phyloP scores from a whole-genome alignment of 2,888 invertebrate genomes.

The Pseudococcus viburni region DNA sequence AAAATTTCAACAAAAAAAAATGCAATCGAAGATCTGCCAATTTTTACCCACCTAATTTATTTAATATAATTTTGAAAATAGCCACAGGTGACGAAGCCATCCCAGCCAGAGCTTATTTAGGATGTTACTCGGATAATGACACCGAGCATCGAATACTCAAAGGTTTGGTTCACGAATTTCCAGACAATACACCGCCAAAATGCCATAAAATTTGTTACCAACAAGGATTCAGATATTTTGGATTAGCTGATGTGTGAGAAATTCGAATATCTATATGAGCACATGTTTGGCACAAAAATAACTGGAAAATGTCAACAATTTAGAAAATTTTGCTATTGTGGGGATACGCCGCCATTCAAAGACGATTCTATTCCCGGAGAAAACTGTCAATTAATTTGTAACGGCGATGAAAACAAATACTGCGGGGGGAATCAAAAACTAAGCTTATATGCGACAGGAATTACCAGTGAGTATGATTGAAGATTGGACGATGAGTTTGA shows the following conservation, averaged over 20 bases:
- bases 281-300: not conserved
- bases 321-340: constrained; percentile 66
- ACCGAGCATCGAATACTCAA: constrained; percentile 67
- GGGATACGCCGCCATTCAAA: constrained; percentile 63
- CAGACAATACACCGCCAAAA: constrained; percentile 67
- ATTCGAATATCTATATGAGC: not conserved
- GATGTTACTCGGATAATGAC: constrained; percentile 68
- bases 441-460: constrained; percentile 69
- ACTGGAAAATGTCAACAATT: not conserved
- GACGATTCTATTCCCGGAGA: not conserved
- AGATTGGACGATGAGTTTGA: not conserved
- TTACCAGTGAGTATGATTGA: constrained; percentile 61
- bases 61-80: not conserved
- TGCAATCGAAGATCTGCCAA: too few relatives aligned
- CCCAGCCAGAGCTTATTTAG: constrained; percentile 67
- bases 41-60: not conserved
- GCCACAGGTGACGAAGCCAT: not conserved
- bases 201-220: constrained; percentile 68
- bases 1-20: not conserved
- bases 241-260: constrained; percentile 68
- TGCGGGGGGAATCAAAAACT: constrained; percentile 69
- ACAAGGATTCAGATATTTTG: constrained; percentile 68
- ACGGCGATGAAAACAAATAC: constrained; percentile 67
- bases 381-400: constrained; percentile 67
- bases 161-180: constrained; percentile 67